Evolutionary conservation across 2,888 invertebrate species (phyloP).

Genomic region (Plusia festucae): DNA sequence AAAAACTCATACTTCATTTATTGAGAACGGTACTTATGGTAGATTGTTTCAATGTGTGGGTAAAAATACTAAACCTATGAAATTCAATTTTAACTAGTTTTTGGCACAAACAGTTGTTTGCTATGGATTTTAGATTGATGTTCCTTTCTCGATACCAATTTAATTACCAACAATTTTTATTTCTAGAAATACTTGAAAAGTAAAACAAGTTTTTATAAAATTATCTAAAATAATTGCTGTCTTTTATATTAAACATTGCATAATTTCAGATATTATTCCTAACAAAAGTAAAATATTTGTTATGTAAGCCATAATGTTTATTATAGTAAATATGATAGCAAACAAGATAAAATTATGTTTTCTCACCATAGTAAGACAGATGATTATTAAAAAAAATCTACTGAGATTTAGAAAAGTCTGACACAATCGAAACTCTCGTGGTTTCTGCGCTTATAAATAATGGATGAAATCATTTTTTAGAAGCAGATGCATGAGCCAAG

Average conservation of each 20-base stretch:
- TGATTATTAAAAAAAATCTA: not conserved
- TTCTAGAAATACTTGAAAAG: not conserved
- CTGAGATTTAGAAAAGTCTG: not conserved
- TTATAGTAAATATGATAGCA: not conserved
- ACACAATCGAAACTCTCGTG: not conserved
- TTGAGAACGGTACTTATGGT: too few species aligned
- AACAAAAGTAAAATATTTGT: conserved; percentile 4
- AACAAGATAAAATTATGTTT: not conserved
- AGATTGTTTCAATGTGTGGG: too few species aligned
- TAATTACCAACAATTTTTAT: not conserved
- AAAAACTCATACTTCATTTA: too few species aligned
- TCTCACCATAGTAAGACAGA: not conserved
- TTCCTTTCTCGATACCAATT: not conserved
- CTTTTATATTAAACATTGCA: not conserved
- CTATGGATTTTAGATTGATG: too few species aligned
- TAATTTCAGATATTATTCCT: conserved; percentile 1
- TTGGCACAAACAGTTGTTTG: too few species aligned
- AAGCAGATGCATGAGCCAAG: not conserved
- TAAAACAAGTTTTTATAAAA: not conserved
- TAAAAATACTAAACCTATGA: too few species aligned
- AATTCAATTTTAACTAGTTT: too few species aligned
- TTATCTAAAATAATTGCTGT: not conserved
- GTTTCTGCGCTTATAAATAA: not conserved
- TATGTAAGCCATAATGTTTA: conserved; percentile 4
- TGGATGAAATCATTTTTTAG: not conserved